Percentiles rank a stretch among this genome's conserved stretches.
Conservation (phyloP, 92 coral and sea anemone species). For the Porites rus region DNA sequence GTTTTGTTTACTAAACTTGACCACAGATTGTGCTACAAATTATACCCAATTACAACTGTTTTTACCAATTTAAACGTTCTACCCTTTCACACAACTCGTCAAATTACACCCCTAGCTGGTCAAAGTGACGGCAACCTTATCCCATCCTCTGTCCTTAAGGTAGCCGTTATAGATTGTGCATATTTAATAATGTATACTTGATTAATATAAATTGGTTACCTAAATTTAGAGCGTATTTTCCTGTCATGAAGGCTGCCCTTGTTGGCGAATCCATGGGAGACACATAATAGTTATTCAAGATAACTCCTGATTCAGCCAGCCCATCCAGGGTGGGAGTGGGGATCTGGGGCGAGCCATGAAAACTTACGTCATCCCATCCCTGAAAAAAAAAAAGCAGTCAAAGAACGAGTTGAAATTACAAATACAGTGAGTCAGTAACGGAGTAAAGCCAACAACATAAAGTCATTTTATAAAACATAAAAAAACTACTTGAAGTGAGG, state of each 20-base stretch:
- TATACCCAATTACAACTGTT: too few species aligned
- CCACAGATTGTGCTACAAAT: too few species aligned
- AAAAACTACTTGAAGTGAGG: too few species aligned
- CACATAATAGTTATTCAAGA: slow-evolving; percentile 94
- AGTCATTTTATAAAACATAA: too few species aligned
- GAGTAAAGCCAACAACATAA: neutral
- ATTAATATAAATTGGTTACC: slow-evolving; percentile 52
- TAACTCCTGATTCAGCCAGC: slow-evolving; percentile 93
- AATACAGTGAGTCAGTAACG: neutral
- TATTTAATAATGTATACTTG: too few species aligned
- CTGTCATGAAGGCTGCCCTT: slow-evolving; percentile 98
- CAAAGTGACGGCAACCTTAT: too few species aligned
- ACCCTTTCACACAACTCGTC: too few species aligned
- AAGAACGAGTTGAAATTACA: neutral
- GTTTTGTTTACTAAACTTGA: too few species aligned
- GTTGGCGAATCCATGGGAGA: slow-evolving; percentile 95
- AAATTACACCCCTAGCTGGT: too few species aligned
- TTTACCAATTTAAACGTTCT: too few species aligned
- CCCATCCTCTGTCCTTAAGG: too few species aligned
- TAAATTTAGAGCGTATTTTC: slow-evolving; percentile 92
- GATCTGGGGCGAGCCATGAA: slow-evolving; percentile 99
- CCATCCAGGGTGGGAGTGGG: slow-evolving; percentile 98
- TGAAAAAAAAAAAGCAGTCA: neutral
- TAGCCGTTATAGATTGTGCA: too few species aligned
- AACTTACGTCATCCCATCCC: slow-evolving; percentile 99